Evolutionary conservation across 2,113 vertebrate species (phyloP).

Genomic region (Marmota monax): DNA sequence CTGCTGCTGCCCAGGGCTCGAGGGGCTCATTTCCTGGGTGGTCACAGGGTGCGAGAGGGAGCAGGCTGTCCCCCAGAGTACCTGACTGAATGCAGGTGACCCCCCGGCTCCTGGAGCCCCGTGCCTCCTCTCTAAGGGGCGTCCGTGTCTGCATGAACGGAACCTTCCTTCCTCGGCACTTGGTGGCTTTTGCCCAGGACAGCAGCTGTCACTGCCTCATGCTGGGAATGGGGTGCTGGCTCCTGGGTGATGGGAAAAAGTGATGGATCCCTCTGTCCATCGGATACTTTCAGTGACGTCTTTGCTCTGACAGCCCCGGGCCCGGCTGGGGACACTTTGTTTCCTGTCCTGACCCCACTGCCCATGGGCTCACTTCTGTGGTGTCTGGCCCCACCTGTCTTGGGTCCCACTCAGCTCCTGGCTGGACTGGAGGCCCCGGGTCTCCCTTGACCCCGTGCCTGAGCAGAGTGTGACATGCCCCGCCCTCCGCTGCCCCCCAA

Average conservation of each 20-base stretch:
- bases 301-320: fast-evolving
- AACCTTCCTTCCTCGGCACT: not conserved
- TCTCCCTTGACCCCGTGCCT: not conserved
- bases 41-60: fast-evolving
- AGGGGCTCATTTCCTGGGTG: fast-evolving
- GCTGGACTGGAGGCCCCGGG: not conserved
- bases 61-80: not conserved
- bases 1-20: fast-evolving
- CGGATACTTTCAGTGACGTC: fast-evolving
- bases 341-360: fast-evolving
- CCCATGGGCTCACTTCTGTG: fast-evolving
- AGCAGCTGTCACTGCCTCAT: not conserved
- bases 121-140: not conserved
- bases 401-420: not conserved
- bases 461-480: fast-evolving
- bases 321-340: not conserved
- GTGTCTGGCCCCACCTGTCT: not conserved
- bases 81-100: not conserved
- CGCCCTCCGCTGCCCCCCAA: fast-evolving
- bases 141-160: not conserved
- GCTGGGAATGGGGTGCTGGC: fast-evolving
- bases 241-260: not conserved
- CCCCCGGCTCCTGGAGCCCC: not conserved
- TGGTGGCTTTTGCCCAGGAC: not conserved
- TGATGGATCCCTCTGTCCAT: not conserved